phyloP scores from a whole-genome alignment of 30 jellyfish, hydroid and myxozoan genomes.

The Hydractinia symbiolongicarpus region DNA sequence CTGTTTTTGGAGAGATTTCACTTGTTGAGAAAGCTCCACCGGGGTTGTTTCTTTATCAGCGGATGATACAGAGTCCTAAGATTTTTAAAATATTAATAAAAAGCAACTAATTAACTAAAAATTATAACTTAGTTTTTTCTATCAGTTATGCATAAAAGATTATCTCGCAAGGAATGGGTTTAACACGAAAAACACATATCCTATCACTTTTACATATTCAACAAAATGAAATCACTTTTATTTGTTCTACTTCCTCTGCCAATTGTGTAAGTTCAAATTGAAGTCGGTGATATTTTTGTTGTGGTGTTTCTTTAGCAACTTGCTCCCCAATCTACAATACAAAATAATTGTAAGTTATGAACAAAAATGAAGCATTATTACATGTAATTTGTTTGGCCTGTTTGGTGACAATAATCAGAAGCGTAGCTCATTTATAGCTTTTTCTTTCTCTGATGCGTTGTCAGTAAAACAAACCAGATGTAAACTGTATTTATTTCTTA shows the following conservation, averaged over 20 bases:
- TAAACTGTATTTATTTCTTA: too few species aligned
- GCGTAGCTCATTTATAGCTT: background rate
- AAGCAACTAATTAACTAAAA: background rate
- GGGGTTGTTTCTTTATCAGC: slow-evolving; percentile 53
- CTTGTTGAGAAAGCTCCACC: slow-evolving; percentile 62
- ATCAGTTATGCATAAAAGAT: background rate
- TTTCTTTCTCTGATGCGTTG: background rate
- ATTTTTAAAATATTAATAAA: background rate
- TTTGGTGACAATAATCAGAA: background rate
- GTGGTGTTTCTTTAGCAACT: slow-evolving; percentile 87
- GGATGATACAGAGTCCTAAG: slow-evolving; percentile 29
- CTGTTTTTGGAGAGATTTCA: slow-evolving; percentile 55
- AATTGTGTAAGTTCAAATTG: slow-evolving; percentile 72
- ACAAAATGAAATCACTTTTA: slow-evolving; percentile 40
- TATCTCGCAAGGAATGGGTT: background rate
- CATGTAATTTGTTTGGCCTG: background rate
- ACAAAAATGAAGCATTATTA: background rate
- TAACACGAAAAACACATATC: background rate
- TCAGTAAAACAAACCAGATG: too few species aligned
- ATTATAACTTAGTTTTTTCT: background rate
- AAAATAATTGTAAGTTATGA: background rate
- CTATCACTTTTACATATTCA: background rate
- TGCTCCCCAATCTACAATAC: slow-evolving; percentile 81
- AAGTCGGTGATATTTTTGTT: slow-evolving; percentile 86
- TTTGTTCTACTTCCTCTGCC: slow-evolving; percentile 72